Conservation (phyloP, 2,888 invertebrate genomes). For the Amiota mariae region DNA sequence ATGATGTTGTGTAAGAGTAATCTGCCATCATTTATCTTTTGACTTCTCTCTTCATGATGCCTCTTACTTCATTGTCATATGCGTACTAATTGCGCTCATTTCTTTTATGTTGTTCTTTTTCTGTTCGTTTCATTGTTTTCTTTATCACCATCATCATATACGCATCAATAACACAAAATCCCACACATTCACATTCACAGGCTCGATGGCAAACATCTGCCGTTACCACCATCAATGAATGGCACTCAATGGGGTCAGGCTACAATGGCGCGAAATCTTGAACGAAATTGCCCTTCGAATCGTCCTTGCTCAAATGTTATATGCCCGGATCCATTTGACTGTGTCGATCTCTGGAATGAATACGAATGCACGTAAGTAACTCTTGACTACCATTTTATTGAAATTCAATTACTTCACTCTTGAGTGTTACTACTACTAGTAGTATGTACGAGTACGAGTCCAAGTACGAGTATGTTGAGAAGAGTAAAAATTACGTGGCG, state of each 20-base stretch:
- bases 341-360: constrained; percentile 97
- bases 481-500: no score
- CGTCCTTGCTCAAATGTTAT: constrained; percentile 95
- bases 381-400: background rate
- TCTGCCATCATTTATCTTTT: background rate
- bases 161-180: background rate
- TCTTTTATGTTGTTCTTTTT: constrained; percentile 27
- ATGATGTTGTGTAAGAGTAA: background rate
- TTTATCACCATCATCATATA: background rate
- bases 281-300: constrained; percentile 94
- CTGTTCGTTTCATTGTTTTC: constrained; percentile 17
- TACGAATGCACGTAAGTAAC: constrained; percentile 96
- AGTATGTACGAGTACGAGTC: no score
- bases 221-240: constrained; percentile 93
- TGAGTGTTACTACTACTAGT: no score
- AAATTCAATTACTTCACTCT: background rate
- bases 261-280: constrained; percentile 92
- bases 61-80: background rate
- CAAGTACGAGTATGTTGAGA: no score
- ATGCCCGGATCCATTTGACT: constrained; percentile 95
- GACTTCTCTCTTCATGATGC: background rate
- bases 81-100: constrained; percentile 35
- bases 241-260: constrained; percentile 97
- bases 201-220: constrained; percentile 94
- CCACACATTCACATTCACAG: constrained; percentile 75